Evolutionary conservation across 2,888 invertebrate species (phyloP).

Genomic region (Corbicula japonica): DNA sequence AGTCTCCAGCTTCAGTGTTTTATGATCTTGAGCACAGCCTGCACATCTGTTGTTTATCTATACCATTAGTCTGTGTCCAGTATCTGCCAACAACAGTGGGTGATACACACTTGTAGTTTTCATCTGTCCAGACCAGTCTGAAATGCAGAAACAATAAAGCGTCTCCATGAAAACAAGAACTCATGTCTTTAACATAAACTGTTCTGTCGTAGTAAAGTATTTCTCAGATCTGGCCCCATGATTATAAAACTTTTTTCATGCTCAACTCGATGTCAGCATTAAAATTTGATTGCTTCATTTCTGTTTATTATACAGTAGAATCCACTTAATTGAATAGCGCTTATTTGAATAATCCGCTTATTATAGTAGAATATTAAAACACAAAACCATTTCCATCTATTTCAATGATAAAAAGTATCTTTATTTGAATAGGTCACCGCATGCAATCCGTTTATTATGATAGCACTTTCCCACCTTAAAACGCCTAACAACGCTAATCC

Average conservation of each 20-base stretch:
- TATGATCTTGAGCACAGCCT: neutral
- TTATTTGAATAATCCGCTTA: too few relatives aligned
- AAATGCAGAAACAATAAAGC: constrained; percentile 2
- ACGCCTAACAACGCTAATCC: too few relatives aligned
- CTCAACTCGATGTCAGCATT: neutral
- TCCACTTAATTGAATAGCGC: too few relatives aligned
- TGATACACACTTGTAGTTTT: constrained; percentile 10
- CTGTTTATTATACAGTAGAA: neutral
- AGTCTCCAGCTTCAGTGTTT: neutral
- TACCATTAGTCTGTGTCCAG: constrained; percentile 37
- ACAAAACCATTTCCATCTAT: too few relatives aligned
- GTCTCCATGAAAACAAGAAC: neutral
- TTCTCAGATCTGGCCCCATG: neutral
- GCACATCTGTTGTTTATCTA: neutral
- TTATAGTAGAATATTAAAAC: too few relatives aligned
- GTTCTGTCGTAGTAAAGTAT: neutral
- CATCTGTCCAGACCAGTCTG: constrained; percentile 28
- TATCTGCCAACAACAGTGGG: constrained; percentile 19
- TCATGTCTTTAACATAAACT: neutral
- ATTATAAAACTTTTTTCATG: too few relatives aligned
- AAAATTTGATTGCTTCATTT: neutral
- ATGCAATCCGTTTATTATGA: too few relatives aligned
- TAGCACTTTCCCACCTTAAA: too few relatives aligned
- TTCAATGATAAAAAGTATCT: too few relatives aligned
- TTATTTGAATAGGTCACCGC: too few relatives aligned